Conservation (phyloP, 2,113 vertebrate genomes). For the Hydropotes inermis region DNA sequence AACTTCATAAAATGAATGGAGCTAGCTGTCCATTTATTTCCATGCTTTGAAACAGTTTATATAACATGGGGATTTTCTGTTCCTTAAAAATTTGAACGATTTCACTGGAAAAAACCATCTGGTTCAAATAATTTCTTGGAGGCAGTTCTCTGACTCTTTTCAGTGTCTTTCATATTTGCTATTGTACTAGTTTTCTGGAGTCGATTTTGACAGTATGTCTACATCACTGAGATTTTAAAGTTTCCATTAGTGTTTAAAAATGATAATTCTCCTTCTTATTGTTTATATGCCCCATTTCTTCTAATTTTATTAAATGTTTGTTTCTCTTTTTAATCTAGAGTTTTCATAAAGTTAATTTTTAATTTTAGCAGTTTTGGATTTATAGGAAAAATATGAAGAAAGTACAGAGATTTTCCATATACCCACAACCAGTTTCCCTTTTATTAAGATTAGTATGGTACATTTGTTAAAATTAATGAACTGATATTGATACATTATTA, state of each 20-base stretch:
- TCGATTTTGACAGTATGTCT: neutral
- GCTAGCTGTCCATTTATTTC: conserved; percentile 11
- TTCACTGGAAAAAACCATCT: conserved; percentile 50
- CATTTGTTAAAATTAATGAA: neutral
- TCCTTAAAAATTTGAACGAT: conserved; percentile 40
- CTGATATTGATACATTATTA: neutral
- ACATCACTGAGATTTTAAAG: conserved; percentile 17
- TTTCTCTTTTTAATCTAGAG: neutral
- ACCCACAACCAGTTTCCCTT: neutral
- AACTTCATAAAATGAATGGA: neutral
- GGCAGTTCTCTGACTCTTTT: neutral
- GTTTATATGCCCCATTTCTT: neutral
- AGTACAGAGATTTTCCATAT: neutral
- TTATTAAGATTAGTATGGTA: neutral
- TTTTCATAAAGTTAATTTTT: neutral
- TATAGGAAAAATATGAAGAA: neutral
- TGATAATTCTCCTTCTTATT: neutral
- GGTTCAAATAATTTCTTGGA: conserved; percentile 51
- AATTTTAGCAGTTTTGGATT: conserved; percentile 15
- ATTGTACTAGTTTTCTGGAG: conserved; percentile 20
- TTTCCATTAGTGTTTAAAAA: neutral
- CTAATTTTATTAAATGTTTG: conserved; percentile 15
- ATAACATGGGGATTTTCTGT: conserved; percentile 53
- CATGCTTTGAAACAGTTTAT: conserved; percentile 43
- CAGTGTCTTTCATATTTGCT: neutral